These are phyloP conservation scores for Elymnias hypermnestra DNA, from an alignment of 1,140 invertebrate genomes.

Conservation along the genomic window DNA sequence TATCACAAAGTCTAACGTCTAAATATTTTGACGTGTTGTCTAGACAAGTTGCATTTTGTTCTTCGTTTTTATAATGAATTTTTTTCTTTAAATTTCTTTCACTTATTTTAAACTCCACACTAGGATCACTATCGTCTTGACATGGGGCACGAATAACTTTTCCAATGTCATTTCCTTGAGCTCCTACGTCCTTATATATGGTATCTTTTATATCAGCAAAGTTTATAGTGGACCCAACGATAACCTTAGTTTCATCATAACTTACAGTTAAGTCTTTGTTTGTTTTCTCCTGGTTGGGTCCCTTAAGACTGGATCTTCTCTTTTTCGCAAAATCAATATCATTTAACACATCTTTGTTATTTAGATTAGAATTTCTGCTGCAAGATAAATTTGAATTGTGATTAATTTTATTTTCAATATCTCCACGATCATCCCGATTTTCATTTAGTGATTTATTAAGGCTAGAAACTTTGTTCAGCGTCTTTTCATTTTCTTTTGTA, in stretches of 20 bases:
- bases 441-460: neutral
- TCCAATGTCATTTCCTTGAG: neutral
- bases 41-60: neutral
- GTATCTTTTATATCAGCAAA: neutral
- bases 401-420: neutral
- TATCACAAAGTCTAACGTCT: neutral
- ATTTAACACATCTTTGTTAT: neutral
- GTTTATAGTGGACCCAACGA: neutral
- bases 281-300: neutral
- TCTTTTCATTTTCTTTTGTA: neutral
- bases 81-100: neutral
- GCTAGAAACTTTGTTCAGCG: neutral
- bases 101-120: neutral
- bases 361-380: neutral
- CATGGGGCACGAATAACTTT: neutral
- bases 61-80: neutral
- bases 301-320: neutral
- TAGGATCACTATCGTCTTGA: neutral
- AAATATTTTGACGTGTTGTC: neutral
- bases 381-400: neutral
- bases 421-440: neutral
- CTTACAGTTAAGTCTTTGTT: neutral
- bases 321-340: neutral
- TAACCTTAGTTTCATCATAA: neutral
- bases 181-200: neutral